A percentile compares a stretch with the other conserved stretches of the same genome.
These are phyloP conservation scores for Lucilia cuprina DNA, from an alignment of 1,140 invertebrate genomes.

Conservation along the genomic window DNA sequence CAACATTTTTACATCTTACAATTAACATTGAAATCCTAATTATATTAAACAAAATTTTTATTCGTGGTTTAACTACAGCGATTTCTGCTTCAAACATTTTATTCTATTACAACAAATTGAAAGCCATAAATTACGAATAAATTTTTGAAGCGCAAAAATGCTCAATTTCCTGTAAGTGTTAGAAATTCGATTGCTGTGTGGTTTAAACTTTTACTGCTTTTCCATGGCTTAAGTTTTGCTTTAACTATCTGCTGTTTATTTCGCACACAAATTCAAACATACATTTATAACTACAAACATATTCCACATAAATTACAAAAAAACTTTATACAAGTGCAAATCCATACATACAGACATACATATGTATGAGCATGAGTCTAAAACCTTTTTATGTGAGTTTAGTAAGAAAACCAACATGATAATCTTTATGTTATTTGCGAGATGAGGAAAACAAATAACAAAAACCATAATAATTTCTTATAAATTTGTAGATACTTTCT, in stretches of 20 bases:
- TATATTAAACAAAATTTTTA: no score
- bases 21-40: no score
- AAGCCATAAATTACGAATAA: constrained; percentile 16
- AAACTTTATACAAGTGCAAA: background rate
- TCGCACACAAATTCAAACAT: background rate
- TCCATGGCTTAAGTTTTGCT: background rate
- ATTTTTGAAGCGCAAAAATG: constrained; percentile 11
- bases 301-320: background rate
- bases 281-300: background rate
- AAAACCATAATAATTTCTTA: background rate
- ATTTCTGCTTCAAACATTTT: background rate
- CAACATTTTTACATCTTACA: no score
- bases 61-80: no score
- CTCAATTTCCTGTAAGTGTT: constrained; percentile 32
- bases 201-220: constrained; percentile 6
- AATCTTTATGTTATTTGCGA: background rate
- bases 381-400: no score
- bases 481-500: background rate
- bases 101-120: background rate
- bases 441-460: background rate
- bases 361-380: background rate
- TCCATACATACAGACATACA: background rate
- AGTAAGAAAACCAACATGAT: constrained; percentile 15
- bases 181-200: constrained; percentile 25
- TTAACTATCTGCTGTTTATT: no score